Evolutionary conservation across 2,797 vertebrate species (phyloP), one percentile per base, ranked within the genome.

Genomic region (Falco novaeseelandiae): DNA sequence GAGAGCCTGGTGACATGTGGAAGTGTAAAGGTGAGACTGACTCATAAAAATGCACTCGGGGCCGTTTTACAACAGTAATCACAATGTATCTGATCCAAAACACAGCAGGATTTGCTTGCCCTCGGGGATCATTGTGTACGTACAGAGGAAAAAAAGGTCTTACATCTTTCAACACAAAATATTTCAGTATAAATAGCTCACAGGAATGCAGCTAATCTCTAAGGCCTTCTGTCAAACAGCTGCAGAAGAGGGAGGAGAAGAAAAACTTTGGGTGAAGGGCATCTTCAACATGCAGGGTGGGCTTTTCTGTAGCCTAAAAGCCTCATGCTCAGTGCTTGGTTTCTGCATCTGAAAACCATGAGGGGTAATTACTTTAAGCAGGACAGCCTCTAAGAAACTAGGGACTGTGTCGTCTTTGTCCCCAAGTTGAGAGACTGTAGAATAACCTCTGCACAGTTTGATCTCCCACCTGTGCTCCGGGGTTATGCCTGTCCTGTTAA

Each of bases 121-220:
- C 9, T 25, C 55, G 8, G 94, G 85, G 93, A 96, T 93, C 66
- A 32, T 80, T 79, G 65, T 96, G 93, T 94, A 90, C 79, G 79
- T 96, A 70, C 67, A 82, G 84, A 96, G 90, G 94, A 97, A 97
- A 97, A 93, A 96, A 97, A 96, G 71, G 92, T 77, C 77, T 96
- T 93, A 87, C 81, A 46, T 94, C 93, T 95, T 97, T 93, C 95
- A 96, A 91, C 84, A 93, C 92, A 76, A 94, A 96, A 93, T 88
- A 80, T 89, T 95, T 97, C 78, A 59, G 91, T 89, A 94, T 93
- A 96, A 96, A 96, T 94, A 94, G 82, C 87, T 97, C 83, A 86
- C 61, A 93, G 87, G 80, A 96, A 93, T 1, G 9, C 67, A 93
- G 89, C 62, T 96, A 94, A 91, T 86, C 90, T 93, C 89, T 76